A percentile compares a stretch with the other conserved stretches of the same genome.
Conservation (phyloP, 2,888 invertebrate genomes). For the Himalopsyche anomala region DNA sequence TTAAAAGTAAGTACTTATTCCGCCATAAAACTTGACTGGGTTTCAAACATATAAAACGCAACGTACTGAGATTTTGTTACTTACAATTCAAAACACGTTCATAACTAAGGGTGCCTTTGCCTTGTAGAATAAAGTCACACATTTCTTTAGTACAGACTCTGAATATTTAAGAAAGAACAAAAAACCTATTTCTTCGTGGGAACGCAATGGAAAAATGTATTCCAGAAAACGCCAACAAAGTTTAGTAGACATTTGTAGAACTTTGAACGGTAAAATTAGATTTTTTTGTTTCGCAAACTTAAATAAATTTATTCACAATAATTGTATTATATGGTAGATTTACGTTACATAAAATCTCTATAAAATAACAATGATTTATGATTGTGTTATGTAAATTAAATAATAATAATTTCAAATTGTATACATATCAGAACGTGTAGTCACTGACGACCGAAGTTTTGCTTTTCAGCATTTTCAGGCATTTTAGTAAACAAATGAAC, state of each 20-base stretch:
- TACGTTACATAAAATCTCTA: too few species aligned
- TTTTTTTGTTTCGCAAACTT: too few species aligned
- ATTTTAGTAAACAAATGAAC: too few species aligned
- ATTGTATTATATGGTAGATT: too few species aligned
- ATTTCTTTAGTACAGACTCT: slow-evolving; percentile 20
- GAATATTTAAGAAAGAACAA: slow-evolving; percentile 29
- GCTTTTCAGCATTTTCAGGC: too few species aligned
- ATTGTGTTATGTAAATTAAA: too few species aligned
- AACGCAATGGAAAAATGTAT: slow-evolving; percentile 15
- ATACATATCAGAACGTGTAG: too few species aligned
- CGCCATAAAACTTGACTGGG: background rate
- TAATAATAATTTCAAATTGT: too few species aligned
- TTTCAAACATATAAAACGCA: background rate
- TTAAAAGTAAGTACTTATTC: slow-evolving; percentile 8
- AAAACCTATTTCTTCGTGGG: slow-evolving; percentile 19
- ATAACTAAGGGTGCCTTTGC: slow-evolving; percentile 21
- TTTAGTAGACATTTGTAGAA: background rate
- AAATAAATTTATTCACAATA: too few species aligned
- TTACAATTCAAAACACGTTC: slow-evolving; percentile 12
- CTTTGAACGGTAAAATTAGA: too few species aligned
- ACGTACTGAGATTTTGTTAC: slow-evolving; percentile 8
- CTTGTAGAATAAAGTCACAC: slow-evolving; percentile 26
- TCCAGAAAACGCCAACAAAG: background rate
- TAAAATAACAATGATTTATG: too few species aligned
- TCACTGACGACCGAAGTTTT: too few species aligned